Evolutionary conservation across 1,140 invertebrate species (phyloP), one percentile per base, ranked within the genome.

Genomic region (Cotesia vestalis): DNA sequence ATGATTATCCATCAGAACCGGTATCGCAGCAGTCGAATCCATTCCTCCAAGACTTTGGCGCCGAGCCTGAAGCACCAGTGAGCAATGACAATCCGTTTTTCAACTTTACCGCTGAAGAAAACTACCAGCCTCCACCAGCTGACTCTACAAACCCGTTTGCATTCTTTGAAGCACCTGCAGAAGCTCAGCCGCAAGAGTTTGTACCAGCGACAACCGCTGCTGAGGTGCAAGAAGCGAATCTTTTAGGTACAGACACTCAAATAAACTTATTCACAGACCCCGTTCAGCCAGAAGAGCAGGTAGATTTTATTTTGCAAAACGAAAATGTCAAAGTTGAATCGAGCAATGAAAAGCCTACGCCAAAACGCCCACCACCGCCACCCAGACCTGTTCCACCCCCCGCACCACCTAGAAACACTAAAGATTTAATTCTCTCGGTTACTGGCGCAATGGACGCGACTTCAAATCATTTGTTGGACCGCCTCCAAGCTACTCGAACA

Each of bases 391-490:
- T 6, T 51, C 89, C 88, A 34, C 88, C 89, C 14, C 86, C 89
- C 40, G 89, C 90, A 14, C 89, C 90, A 12, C 88, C 91, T 3
- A 90, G 92, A 62, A 92, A 94, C 80, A 96, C 94, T 0, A 93
- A 96, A 88, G 93, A 96, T 80, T 86, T 96, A 2, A 92, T 96
- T 34, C 88, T 94, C 61, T 94, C 92, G 11, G 94, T 96, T 0
- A 95, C 95, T 27, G 94, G 93, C 4, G 94, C 94, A 57, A 92
- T 96, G 92, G 94, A 96, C 80, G 93, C 94, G 35, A 94, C 94
- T 0, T 95, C 94, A 68, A 93, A 93, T 17, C 92, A 94, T 81
- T 86, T 96, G 60, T 80, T 96, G 52, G 93, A 95, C 74, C 91
- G 94, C 59, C 90, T 96, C 57, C 92, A 94, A 73, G 92, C 92